Conservation (phyloP, 92 coral and sea anemone species). For the Paragorgia papillata region DNA sequence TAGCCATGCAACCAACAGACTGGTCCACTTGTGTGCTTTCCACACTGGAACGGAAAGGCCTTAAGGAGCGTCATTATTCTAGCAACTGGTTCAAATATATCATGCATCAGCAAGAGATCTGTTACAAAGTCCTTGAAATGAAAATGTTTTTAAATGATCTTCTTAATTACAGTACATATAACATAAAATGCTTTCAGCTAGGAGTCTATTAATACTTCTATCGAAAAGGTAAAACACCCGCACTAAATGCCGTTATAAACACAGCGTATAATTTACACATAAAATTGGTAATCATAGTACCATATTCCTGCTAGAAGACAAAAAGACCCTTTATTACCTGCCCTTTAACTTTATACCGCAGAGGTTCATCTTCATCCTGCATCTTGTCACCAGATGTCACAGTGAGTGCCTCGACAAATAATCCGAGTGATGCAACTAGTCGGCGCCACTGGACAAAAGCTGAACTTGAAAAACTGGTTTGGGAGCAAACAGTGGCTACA, state of each 20-base stretch:
- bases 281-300: too few relatives aligned
- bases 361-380: too few relatives aligned
- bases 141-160: too few relatives aligned
- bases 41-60: conserved; percentile 5
- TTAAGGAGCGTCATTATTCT: background rate
- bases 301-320: too few relatives aligned
- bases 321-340: too few relatives aligned
- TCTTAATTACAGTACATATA: too few relatives aligned
- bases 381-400: background rate
- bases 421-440: conserved; percentile 9
- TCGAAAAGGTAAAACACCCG: too few relatives aligned
- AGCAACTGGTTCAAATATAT: conserved; percentile 13
- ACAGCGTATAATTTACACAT: too few relatives aligned
- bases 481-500: conserved; percentile 13
- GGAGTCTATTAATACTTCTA: too few relatives aligned
- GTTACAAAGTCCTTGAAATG: conserved; percentile 9
- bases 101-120: conserved; percentile 14
- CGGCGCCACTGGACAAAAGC: conserved; percentile 27
- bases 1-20: background rate
- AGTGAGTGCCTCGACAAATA: conserved; percentile 7
- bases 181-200: too few relatives aligned
- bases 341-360: too few relatives aligned
- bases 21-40: background rate
- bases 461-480: conserved; percentile 24
- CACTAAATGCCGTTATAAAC: too few relatives aligned